Percentiles rank a stretch among this genome's conserved stretches.
phyloP scores from a whole-genome alignment of 2,113 vertebrate species.

The Phyllostomus discolor region DNA sequence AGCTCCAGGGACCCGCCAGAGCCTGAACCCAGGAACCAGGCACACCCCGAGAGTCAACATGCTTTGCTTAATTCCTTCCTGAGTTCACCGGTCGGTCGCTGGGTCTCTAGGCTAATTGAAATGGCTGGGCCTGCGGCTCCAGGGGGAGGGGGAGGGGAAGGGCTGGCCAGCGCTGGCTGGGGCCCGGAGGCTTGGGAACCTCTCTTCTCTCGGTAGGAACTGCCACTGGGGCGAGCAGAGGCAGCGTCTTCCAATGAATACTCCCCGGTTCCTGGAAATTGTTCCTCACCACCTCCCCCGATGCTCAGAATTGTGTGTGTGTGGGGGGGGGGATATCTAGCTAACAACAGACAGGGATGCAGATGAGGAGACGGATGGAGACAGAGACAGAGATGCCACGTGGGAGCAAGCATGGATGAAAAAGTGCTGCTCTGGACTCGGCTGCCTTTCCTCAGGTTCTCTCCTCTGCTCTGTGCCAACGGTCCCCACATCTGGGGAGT shows the following conservation, averaged over 20 bases:
- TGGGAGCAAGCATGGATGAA: neutral
- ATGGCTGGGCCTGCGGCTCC: neutral
- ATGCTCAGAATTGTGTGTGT: slow-evolving; percentile 45
- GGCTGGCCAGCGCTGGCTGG: neutral
- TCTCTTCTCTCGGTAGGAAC: neutral
- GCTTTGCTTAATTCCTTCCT: slow-evolving; percentile 64
- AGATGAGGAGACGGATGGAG: neutral
- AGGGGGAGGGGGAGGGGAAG: neutral
- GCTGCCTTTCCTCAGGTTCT: neutral
- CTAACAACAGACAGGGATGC: neutral
- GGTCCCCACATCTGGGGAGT: neutral
- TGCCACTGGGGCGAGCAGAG: neutral
- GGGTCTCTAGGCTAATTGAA: slow-evolving; percentile 4
- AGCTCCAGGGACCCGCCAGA: neutral
- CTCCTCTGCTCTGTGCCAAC: neutral
- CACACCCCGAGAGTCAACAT: slow-evolving; percentile 54
- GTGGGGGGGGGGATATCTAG: slow-evolving; percentile 9
- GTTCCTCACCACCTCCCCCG: neutral
- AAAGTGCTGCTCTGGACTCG: neutral
- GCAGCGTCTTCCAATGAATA: neutral
- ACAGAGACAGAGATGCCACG: neutral
- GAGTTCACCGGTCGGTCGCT: neutral
- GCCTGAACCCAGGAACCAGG: neutral
- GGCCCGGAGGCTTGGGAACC: neutral
- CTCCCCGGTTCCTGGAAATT: neutral